Evolutionary conservation across 2,797 vertebrate species (phyloP).

Genomic region (Acanthopagrus latus): DNA sequence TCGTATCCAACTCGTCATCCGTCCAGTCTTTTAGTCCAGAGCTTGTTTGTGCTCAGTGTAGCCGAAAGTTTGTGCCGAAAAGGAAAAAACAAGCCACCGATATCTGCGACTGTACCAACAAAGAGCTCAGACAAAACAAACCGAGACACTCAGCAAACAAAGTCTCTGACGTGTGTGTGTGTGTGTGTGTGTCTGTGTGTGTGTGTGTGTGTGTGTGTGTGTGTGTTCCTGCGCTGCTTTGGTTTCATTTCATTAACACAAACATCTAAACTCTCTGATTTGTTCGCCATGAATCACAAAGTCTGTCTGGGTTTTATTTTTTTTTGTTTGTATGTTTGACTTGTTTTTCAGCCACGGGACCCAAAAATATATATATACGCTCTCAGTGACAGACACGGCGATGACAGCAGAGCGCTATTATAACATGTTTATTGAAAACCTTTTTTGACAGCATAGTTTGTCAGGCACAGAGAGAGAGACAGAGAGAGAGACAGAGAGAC

Average conservation of each 20-base stretch:
- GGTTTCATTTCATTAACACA: constrained; percentile 34
- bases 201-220: constrained; percentile 14
- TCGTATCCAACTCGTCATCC: no score
- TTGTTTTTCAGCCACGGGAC: constrained; percentile 17
- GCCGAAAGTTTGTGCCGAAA: constrained; percentile 10
- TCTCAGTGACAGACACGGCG: constrained; percentile 49
- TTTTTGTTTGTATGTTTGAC: background rate
- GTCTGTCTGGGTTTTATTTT: constrained; percentile 14
- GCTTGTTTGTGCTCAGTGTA: background rate
- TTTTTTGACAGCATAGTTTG: constrained; percentile 84
- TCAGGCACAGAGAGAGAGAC: constrained; percentile 83
- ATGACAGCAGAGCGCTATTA: constrained; percentile 74
- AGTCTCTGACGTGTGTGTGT: constrained; percentile 9
- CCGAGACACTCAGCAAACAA: constrained; percentile 33
- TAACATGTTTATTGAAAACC: constrained; percentile 89
- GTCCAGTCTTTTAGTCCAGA: background rate
- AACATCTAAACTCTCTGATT: constrained; percentile 27
- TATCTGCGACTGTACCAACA: background rate
- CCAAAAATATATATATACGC: background rate
- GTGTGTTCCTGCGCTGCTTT: constrained; percentile 30
- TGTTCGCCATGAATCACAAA: constrained; percentile 29
- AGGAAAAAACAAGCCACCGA: background rate
- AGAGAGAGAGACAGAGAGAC: constrained; percentile 34
- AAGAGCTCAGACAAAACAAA: constrained; percentile 43
- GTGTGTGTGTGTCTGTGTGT: constrained; percentile 14